Percentiles rank a stretch among this genome's conserved stretches.
Conservation (phyloP, 1,140 invertebrate species). For the Leptoteleia sp. region DNA sequence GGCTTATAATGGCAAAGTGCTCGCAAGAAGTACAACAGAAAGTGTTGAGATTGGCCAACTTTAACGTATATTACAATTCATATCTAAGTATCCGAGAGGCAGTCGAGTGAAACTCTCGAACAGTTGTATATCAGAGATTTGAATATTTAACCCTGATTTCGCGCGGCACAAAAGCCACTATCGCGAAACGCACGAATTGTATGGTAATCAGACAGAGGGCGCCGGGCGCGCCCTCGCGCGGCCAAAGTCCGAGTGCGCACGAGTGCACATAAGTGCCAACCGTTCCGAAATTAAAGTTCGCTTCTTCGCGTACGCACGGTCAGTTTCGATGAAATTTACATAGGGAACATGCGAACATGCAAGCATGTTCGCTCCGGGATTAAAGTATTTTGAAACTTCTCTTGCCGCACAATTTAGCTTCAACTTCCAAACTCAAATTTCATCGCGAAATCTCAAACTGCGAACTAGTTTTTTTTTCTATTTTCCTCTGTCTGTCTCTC, state of each 20-base stretch:
- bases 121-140: constrained; percentile 45
- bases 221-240: constrained; percentile 5
- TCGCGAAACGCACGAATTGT: constrained; percentile 19
- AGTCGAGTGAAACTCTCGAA: constrained; percentile 34
- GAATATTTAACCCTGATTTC: constrained; percentile 50
- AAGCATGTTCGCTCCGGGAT: too few species aligned
- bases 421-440: too few species aligned
- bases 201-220: constrained; percentile 22
- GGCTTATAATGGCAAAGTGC: constrained; percentile 1
- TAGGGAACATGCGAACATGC: constrained; percentile 7
- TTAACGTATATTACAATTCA: constrained; percentile 25
- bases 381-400: too few species aligned
- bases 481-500: too few species aligned
- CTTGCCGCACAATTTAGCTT: too few species aligned
- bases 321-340: constrained; percentile 33
- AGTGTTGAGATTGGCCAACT: constrained; percentile 13
- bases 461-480: too few species aligned
- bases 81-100: constrained; percentile 18
- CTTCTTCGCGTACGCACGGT: constrained; percentile 37
- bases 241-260: constrained; percentile 6
- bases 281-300: constrained; percentile 37
- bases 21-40: constrained; percentile 4
- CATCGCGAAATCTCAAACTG: too few species aligned
- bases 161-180: constrained; percentile 19
- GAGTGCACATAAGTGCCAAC: constrained; percentile 27